Evolutionary conservation across 2,797 vertebrate species (phyloP).

Genomic region (Notolepis coatsorum): DNA sequence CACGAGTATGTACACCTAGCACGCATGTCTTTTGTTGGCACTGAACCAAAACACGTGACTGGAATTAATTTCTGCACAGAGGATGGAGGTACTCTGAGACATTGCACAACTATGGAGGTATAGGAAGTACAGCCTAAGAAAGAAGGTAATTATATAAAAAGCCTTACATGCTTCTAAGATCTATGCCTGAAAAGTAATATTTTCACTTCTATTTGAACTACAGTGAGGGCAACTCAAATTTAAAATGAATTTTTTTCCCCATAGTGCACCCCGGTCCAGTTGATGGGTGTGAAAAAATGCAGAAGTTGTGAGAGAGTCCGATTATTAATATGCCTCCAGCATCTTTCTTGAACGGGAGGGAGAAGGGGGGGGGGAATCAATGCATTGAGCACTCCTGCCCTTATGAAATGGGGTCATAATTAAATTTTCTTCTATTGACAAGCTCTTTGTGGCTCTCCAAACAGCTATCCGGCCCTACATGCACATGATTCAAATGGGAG

Average conservation of each 20-base stretch:
- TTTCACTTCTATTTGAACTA: neutral
- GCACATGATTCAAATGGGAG: slow-evolving; percentile 18
- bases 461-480: slow-evolving; percentile 16
- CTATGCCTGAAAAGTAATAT: neutral
- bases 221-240: neutral
- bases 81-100: too few species aligned
- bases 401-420: slow-evolving; percentile 62
- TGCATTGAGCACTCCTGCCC: slow-evolving; percentile 24
- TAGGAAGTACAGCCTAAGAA: too few species aligned
- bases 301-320: neutral
- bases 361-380: slow-evolving; percentile 7
- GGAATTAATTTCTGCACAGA: too few species aligned
- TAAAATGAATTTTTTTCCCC: neutral
- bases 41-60: neutral
- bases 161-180: neutral
- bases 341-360: slow-evolving; percentile 8
- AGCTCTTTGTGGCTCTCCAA: slow-evolving; percentile 40
- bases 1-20: too few species aligned
- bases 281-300: neutral
- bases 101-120: too few species aligned
- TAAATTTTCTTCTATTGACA: slow-evolving; percentile 59
- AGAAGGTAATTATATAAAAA: neutral
- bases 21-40: too few species aligned
- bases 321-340: slow-evolving; percentile 14
- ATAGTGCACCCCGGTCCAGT: neutral